phyloP scores from a whole-genome alignment of 2,888 invertebrate genomes.

The Tenthredo scrophulariae region DNA sequence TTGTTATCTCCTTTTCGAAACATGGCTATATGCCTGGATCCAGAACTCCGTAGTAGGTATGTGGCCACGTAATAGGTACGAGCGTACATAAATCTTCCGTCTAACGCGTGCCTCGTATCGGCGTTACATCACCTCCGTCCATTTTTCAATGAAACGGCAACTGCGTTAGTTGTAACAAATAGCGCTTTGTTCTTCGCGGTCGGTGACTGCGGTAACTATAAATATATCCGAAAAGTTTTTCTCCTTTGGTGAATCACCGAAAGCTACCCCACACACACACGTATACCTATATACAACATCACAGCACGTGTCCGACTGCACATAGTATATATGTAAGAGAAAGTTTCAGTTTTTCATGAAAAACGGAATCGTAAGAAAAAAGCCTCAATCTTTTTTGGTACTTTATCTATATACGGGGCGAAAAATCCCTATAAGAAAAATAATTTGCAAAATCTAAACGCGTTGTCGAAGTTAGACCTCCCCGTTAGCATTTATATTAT shows the following conservation, averaged over 20 bases:
- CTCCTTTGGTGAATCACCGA: conserved; percentile 9
- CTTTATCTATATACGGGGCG: background rate
- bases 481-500: conserved; percentile 15
- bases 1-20: conserved; percentile 21
- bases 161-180: conserved; percentile 49
- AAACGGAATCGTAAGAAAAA: background rate
- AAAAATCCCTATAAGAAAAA: background rate
- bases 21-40: background rate
- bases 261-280: background rate
- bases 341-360: conserved; percentile 24
- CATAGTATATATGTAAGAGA: background rate
- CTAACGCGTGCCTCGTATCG: conserved; percentile 50
- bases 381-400: background rate
- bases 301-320: background rate
- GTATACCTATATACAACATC: background rate
- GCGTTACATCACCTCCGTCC: conserved; percentile 38
- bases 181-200: conserved; percentile 47
- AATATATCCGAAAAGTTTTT: conserved; percentile 46
- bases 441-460: conserved; percentile 16
- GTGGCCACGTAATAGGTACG: conserved; percentile 47
- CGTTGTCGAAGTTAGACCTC: background rate
- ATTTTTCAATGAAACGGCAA: conserved; percentile 51
- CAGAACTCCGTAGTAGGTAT: conserved; percentile 17
- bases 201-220: conserved; percentile 51
- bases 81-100: conserved; percentile 26